A percentile compares a stretch with the other conserved stretches of the same genome.
Evolutionary conservation across 1,140 invertebrate species (phyloP).

Genomic region (Drosophila pseudoobscura): DNA sequence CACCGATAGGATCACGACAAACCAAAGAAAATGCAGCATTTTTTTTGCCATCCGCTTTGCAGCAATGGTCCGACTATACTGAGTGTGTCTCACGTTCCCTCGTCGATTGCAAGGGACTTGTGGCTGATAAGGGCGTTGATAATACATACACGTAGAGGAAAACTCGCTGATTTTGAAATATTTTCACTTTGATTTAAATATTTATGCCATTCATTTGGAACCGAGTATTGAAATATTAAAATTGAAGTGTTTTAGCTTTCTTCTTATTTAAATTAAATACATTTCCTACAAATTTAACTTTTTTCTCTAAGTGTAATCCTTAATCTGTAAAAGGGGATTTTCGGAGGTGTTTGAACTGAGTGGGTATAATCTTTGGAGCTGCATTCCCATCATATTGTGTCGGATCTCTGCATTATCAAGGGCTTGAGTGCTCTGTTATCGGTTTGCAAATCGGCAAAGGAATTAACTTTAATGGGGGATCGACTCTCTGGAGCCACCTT

Average conservation of each 20-base stretch:
- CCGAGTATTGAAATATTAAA: no score
- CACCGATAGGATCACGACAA: slow-evolving; percentile 3
- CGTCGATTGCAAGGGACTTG: slow-evolving; percentile 2
- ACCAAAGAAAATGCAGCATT: slow-evolving; percentile 21
- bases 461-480: neutral
- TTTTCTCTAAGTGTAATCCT: neutral
- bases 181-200: no score
- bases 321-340: slow-evolving; percentile 19
- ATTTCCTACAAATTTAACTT: no score
- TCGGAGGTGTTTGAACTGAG: neutral
- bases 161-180: no score
- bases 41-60: slow-evolving; percentile 10
- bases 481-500: no score
- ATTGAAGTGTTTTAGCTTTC: no score
- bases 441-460: neutral
- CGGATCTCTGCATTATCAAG: slow-evolving; percentile 14
- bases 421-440: slow-evolving; percentile 16
- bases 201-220: no score
- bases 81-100: neutral
- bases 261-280: no score
- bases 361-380: slow-evolving; percentile 7
- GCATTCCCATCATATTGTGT: neutral
- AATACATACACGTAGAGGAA: neutral
- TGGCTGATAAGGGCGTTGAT: slow-evolving; percentile 39
- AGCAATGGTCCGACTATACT: slow-evolving; percentile 18